Base-by-base conservation (phyloP, 2,113 vertebrate genomes). In the Cynoglossus semilaevis region DNA sequence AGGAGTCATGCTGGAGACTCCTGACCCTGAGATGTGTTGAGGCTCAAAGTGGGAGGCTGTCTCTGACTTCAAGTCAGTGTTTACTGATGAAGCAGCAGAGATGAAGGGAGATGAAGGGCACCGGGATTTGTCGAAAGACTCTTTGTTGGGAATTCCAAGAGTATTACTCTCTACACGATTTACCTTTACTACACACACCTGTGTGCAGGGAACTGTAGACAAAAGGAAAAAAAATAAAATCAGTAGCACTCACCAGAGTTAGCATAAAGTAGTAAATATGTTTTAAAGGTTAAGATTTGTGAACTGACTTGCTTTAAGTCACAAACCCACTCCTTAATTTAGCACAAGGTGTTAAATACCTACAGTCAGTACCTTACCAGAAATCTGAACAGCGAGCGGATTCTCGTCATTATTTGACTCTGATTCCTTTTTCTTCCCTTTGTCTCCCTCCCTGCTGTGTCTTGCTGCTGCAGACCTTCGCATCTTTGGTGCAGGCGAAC, bases 111-210 rank as follows among this genome's bases (percentile, higher is more conserved):
- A 22, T 36, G 57, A 13, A 43, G 11, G 51, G 50, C 70, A n/a
- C 53, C 38, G 52, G 54, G 60, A 22, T 64, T 48, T 58, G 55
- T 52, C 54, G 6, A 72, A 47, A 1, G 47, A 19, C 4, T 72
- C 76, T 37, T 50, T 73, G 8, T 45, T 56, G 16, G 79, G 71
- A 69, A 76, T 57, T n/a, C 55, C 70, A 59, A 87, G 64, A 55
- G 58, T 49, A 57, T 88, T 81, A 53, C 84, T 84, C 71, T 89
- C 81, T 6, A 90, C 85, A n/a, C 90, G 76, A 61, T 89, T 92
- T 43, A 91, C 89, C 51, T 90, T 92, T 17, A 91, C 90, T 16
- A 90, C 88, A 75, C 90, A 91, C 81, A 90, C 87, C 77, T 91
- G 90, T 61, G 83, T 83, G 76, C 88, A 90, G 45, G 85, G 66